phyloP scores from a whole-genome alignment of 1,140 invertebrate genomes.

The Drosophila bifasciata region DNA sequence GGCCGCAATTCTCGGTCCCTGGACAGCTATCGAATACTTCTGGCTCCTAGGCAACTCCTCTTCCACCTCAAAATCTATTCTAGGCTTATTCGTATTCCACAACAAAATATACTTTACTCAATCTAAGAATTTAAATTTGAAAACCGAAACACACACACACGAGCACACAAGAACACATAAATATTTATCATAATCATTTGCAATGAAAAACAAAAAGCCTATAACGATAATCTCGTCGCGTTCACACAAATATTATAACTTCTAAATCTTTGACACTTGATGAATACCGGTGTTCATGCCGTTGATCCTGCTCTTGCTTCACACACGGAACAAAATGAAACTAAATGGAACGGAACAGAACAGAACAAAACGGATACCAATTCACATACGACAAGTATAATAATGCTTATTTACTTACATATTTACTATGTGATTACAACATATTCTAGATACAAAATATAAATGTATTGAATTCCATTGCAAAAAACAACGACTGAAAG shows the following conservation, averaged over 20 bases:
- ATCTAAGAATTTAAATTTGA: slow-evolving; percentile 68
- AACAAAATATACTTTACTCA: slow-evolving; percentile 64
- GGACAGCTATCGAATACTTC: slow-evolving; percentile 86
- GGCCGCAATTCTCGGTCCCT: slow-evolving; percentile 95
- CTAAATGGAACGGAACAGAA: slow-evolving; percentile 10
- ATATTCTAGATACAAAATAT: slow-evolving; percentile 72
- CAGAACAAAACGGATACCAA: slow-evolving; percentile 2
- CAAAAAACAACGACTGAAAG: slow-evolving; percentile 29
- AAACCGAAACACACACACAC: slow-evolving; percentile 24
- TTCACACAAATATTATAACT: slow-evolving; percentile 51
- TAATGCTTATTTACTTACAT: slow-evolving; percentile 67
- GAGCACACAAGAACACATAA: slow-evolving; percentile 14
- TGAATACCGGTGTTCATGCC: slow-evolving; percentile 11
- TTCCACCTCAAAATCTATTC: slow-evolving; percentile 38
- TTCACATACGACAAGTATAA: slow-evolving; percentile 35
- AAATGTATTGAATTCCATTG: slow-evolving; percentile 75
- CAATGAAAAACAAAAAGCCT: slow-evolving; percentile 53
- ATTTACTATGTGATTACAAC: slow-evolving; percentile 60
- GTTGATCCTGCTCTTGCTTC: not conserved
- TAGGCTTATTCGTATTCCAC: slow-evolving; percentile 72
- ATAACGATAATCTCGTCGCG: slow-evolving; percentile 19
- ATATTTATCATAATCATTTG: slow-evolving; percentile 78
- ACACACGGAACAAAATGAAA: slow-evolving; percentile 9
- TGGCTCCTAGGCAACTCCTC: slow-evolving; percentile 46
- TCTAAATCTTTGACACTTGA: slow-evolving; percentile 32